Base-by-base conservation (phyloP, 2,888 invertebrate species). In the Hypena proboscidalis region DNA sequence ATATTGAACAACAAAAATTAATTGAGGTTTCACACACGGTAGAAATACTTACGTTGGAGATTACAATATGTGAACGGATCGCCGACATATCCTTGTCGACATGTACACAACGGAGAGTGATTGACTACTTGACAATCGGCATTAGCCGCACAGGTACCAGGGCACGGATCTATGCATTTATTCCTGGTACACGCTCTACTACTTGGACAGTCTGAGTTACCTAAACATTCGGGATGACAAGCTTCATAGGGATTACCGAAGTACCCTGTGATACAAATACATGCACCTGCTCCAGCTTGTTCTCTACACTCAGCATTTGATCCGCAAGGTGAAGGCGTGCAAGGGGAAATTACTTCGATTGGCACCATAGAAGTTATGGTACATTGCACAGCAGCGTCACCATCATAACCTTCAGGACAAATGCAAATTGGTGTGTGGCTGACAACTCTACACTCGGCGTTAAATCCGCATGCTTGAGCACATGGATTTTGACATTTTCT, bases 191-290 rank as follows among this genome's bases (percentile, higher is more conserved):
- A 96, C 3, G 95, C 94, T 70, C 85, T 92, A 58, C 93, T 93
- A 34, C 94, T 93, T 0, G 94, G 83, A 74, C 96, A 96, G 70
- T 95, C 95, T 0, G 94, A 93, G 76, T 94, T 95, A 0, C 94
- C 83, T 2, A 93, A 85, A 73, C 95, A 96, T 85, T 95, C 95
- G 13, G 95, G 95, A 45, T 94, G 92, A 71, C 95, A 96, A 26
- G 93, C 94, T 81, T 95, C 94, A 59, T 95, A 95, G n/a, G 96
- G 95, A 82, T 96, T 94, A 49, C 96, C 96, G 52, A 93, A 93
- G 68, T 94, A 95, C 27, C 94, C 95, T 1, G 92, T 88, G 9
- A 94, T 78, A 69, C 96, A 96, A 38, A 92, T 88, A 70, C 96
- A 96, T 3, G 95, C 90, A 44, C 93, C 93, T 11, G 92, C 92